These are phyloP conservation scores for Heterodera carotae DNA, from an alignment of 1,140 invertebrate species.

Conservation along the genomic window DNA sequence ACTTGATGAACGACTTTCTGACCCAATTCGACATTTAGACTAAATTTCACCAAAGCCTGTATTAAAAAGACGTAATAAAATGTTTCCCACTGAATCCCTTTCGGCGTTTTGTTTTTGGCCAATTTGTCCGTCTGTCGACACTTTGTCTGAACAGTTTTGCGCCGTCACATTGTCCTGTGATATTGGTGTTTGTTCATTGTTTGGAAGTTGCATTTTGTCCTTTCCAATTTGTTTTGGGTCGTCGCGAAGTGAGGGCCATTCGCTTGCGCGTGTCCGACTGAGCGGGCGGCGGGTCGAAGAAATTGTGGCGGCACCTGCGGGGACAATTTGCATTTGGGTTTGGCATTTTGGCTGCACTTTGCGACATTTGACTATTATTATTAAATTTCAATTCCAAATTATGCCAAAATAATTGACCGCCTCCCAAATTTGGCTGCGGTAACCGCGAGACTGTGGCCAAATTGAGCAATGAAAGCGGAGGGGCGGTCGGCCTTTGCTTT, in stretches of 20 bases:
- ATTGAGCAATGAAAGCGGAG: conserved; percentile 31
- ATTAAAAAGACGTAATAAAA: neutral
- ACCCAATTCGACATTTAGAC: neutral
- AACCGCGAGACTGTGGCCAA: conserved; percentile 3
- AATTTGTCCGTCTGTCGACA: neutral
- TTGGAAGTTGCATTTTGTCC: neutral
- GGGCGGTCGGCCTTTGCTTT: conserved; percentile 29
- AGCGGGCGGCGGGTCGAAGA: conserved; percentile 23
- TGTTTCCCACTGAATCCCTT: neutral
- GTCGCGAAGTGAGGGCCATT: neutral
- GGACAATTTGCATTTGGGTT: neutral
- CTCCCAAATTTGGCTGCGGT: conserved; percentile 12
- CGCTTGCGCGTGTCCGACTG: neutral
- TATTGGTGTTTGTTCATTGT: neutral
- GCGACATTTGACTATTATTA: too few relatives aligned
- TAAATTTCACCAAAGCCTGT: too few relatives aligned
- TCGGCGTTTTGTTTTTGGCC: neutral
- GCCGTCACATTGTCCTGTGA: neutral
- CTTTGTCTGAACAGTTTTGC: neutral
- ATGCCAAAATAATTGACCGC: conserved; percentile 5
- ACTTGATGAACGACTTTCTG: conserved; percentile 23
- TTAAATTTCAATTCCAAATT: conserved; percentile 8
- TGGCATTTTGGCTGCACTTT: too few relatives aligned
- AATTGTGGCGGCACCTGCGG: conserved; percentile 10
- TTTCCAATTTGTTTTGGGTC: neutral